Evolutionary conservation across 2,888 invertebrate genomes (phyloP), one percentile per base, ranked within the genome.

Genomic region (Epsilonema sp.): DNA sequence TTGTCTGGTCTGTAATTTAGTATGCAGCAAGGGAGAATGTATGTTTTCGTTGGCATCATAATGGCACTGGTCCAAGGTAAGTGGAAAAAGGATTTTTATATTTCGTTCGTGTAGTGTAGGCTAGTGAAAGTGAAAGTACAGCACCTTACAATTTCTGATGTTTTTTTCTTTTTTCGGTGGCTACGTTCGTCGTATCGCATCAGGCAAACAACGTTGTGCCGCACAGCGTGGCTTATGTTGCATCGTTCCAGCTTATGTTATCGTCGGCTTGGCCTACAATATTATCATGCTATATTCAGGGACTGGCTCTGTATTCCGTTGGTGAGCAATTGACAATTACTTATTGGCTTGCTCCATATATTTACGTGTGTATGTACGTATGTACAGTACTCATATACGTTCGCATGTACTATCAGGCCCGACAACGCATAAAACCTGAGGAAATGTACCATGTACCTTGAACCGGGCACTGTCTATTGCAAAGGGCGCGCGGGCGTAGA

Each of bases 21-120:
- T 41, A 83, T 89, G 80, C 82, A 90, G 67, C 94, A 97, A 70
- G 94, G 94, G 4, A 84, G 82, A 75, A 89, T 97, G 85, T 97
- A 92, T 67, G 76, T 90, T 58, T 80, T 80, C 47, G 83, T 89
- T 60, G 94, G 92, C 68, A 57, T 84, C 39, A 76, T 82, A 49
- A 97, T 97, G 94, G 82, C 87, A 19, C 55, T 79, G 40, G 72
- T 87, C 46, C 89, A 90, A 73, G 66, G 60, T 56, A 49, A 31
- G 8, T n/a, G n/a, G n/a, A n/a, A n/a, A n/a, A n/a, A n/a, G n/a
- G n/a, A n/a, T n/a, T n/a, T n/a, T n/a, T n/a, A n/a, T n/a, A n/a
- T n/a, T n/a, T n/a, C n/a, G n/a, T n/a, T n/a, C n/a, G n/a, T n/a
- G n/a, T n/a, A n/a, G n/a, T n/a, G n/a, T n/a, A n/a, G n/a, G n/a